Conservation (phyloP, 2,797 vertebrate species). For the Tapera naevia region DNA sequence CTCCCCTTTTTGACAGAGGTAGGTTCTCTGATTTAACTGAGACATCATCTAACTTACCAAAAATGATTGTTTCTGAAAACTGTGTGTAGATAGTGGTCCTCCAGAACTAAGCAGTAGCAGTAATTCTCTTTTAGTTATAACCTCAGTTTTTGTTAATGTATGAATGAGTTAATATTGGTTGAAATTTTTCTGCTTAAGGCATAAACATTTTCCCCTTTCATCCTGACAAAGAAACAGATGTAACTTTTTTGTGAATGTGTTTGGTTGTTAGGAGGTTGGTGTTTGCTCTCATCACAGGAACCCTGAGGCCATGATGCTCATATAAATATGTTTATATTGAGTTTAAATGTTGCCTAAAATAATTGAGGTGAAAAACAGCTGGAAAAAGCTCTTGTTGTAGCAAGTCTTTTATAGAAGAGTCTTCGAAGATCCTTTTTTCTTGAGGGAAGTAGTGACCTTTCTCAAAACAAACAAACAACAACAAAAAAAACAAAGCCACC, state of each 20-base stretch:
- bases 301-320: background rate
- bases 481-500: no score
- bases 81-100: background rate
- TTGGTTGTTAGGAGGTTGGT: background rate
- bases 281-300: background rate
- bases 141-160: background rate
- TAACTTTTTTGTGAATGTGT: background rate
- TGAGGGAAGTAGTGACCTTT: background rate
- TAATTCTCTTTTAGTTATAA: background rate
- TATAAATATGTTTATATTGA: background rate
- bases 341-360: background rate
- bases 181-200: background rate
- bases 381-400: background rate
- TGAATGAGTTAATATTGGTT: background rate
- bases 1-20: background rate
- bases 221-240: background rate
- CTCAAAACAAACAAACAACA: background rate
- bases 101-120: background rate
- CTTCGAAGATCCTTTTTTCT: rapidly evolving
- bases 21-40: background rate
- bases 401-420: background rate
- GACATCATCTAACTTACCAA: rapidly evolving
- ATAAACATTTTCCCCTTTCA: background rate
- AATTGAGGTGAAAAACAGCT: background rate
- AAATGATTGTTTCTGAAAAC: background rate